Evolutionary conservation across 1,140 invertebrate genomes (phyloP).

Genomic region (Drosophila pandora): DNA sequence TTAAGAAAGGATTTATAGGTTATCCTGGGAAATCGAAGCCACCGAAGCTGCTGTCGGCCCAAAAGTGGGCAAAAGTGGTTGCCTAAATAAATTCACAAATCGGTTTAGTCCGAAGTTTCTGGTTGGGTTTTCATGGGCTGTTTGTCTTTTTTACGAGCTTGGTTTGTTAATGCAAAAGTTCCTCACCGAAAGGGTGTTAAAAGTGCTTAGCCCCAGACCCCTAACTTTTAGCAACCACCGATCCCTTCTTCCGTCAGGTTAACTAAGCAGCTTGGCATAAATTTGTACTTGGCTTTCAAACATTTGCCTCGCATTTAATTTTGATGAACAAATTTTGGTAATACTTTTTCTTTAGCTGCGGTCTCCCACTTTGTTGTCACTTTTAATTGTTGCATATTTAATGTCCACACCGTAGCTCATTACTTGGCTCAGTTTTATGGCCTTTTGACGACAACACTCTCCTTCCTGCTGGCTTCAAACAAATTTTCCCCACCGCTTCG

Average conservation of each 20-base stretch:
- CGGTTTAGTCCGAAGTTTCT: conserved; percentile 55
- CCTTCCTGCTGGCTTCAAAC: conserved; percentile 31
- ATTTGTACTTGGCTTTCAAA: conserved; percentile 60
- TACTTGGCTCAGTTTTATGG: conserved; percentile 61
- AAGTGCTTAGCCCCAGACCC: conserved; percentile 19
- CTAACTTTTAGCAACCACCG: background rate
- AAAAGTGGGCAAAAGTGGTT: conserved; percentile 37
- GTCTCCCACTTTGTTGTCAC: conserved; percentile 54
- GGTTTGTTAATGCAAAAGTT: conserved; percentile 64
- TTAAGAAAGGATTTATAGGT: conserved; percentile 43
- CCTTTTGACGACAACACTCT: conserved; percentile 58
- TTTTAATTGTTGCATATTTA: conserved; percentile 80
- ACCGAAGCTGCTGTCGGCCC: conserved; percentile 18
- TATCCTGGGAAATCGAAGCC: conserved; percentile 47
- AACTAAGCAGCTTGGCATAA: conserved; percentile 50
- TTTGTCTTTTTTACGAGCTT: conserved; percentile 68
- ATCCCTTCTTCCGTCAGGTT: background rate
- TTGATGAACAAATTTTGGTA: conserved; percentile 62
- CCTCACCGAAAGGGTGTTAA: conserved; percentile 54
- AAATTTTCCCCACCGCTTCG: conserved; percentile 43
- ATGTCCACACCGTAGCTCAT: conserved; percentile 55
- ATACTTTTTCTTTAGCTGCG: conserved; percentile 28
- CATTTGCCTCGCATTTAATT: conserved; percentile 60
- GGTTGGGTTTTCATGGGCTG: conserved; percentile 38
- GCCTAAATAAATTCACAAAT: conserved; percentile 66